These are phyloP conservation scores for Ophion ellenae DNA, from an alignment of 2,888 invertebrate genomes.

Conservation along the genomic window DNA sequence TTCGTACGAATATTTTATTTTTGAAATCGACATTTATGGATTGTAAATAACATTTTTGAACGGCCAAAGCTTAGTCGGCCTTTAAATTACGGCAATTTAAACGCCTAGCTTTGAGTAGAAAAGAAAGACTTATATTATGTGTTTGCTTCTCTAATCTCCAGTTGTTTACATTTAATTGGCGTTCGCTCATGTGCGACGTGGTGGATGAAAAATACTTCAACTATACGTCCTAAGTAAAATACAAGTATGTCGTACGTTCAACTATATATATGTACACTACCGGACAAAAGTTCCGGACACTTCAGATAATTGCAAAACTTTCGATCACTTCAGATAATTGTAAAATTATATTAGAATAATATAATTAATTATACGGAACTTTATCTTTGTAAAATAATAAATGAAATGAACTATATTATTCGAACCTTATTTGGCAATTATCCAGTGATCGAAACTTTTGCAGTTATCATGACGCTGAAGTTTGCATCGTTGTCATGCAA, in stretches of 20 bases:
- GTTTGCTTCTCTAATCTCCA: conserved; percentile 33
- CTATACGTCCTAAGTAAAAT: background rate
- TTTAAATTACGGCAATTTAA: background rate
- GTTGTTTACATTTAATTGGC: conserved; percentile 50
- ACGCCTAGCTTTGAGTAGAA: background rate
- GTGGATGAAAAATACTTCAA: conserved; percentile 27
- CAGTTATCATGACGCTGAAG: no score
- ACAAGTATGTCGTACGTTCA: background rate
- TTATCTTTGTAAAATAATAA: no score
- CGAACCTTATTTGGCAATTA: no score
- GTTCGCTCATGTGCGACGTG: conserved; percentile 6
- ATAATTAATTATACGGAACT: no score
- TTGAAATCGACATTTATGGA: background rate
- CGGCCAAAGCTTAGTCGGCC: background rate
- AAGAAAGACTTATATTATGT: conserved; percentile 10
- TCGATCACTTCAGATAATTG: no score
- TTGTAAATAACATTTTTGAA: background rate
- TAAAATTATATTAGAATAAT: no score
- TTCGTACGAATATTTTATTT: background rate
- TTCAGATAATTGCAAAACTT: no score
- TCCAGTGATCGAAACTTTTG: no score
- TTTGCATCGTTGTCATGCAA: no score
- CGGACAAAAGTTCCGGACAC: no score
- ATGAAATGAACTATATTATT: no score
- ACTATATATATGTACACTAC: no score